Percentiles rank a stretch among this genome's conserved stretches.
Evolutionary conservation across 2,888 invertebrate genomes (phyloP).

Genomic region (Trichopria drosophilae): DNA sequence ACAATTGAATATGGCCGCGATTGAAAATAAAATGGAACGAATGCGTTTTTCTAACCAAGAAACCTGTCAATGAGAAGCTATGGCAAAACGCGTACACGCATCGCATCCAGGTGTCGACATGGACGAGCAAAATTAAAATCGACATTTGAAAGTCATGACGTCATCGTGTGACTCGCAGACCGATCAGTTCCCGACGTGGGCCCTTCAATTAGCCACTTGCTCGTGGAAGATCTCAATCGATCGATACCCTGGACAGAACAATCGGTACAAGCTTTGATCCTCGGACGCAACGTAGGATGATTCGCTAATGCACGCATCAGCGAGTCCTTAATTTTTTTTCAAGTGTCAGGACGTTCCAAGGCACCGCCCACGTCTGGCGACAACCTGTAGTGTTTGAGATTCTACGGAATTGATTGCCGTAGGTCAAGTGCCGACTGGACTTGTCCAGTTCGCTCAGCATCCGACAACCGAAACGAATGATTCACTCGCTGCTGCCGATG

Average conservation of each 20-base stretch:
- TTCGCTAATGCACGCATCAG: constrained; percentile 34
- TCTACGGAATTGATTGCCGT: no score
- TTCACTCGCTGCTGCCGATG: no score
- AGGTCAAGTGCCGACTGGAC: no score
- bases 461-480: no score
- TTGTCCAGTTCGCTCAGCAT: no score
- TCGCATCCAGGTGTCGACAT: constrained; percentile 2
- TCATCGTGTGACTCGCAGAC: constrained; percentile 46
- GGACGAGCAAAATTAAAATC: constrained; percentile 20
- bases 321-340: constrained; percentile 26
- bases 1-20: no score
- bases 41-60: neutral
- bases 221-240: constrained; percentile 44
- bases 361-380: constrained; percentile 30
- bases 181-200: constrained; percentile 45
- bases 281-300: constrained; percentile 43
- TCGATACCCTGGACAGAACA: constrained; percentile 34
- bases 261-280: constrained; percentile 38
- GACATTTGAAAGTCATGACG: constrained; percentile 40
- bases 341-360: constrained; percentile 22
- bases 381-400: no score
- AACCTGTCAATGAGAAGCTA: neutral
- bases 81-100: neutral
- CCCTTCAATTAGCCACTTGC: constrained; percentile 51
- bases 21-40: neutral